These are phyloP conservation scores for Cremastobaeus sp. DNA, from an alignment of 2,888 invertebrate genomes.

Conservation along the genomic window DNA sequence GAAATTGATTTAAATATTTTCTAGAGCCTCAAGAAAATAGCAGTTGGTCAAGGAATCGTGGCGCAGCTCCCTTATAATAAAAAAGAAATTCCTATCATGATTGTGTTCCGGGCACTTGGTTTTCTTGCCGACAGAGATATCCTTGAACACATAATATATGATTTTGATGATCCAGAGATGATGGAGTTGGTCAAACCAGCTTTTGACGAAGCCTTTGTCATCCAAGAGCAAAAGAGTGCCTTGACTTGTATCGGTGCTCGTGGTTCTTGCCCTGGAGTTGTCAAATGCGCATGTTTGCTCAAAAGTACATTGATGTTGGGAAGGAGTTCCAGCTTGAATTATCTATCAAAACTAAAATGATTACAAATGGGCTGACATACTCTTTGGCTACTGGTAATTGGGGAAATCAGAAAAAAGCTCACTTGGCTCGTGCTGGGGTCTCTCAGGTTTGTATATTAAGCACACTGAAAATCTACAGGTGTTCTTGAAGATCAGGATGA, in stretches of 20 bases:
- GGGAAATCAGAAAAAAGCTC: constrained; percentile 99
- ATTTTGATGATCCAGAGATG: constrained; percentile 99
- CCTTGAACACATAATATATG: constrained; percentile 99
- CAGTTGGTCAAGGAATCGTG: constrained; percentile 98
- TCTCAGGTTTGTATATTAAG: too few relatives aligned
- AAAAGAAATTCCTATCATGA: constrained; percentile 99
- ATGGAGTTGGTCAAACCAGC: constrained; percentile 99
- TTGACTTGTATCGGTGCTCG: constrained; percentile 98
- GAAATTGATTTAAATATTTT: too few relatives aligned
- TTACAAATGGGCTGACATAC: constrained; percentile 98
- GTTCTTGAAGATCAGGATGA: too few relatives aligned
- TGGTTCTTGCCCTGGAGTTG: constrained; percentile 98
- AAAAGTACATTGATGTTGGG: constrained; percentile 98
- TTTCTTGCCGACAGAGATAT: constrained; percentile 99
- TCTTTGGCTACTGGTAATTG: constrained; percentile 99
- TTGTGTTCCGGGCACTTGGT: constrained; percentile 98
- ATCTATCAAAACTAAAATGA: constrained; percentile 97
- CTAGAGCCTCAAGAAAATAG: constrained; percentile 94
- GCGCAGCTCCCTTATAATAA: constrained; percentile 99
- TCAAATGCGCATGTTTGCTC: constrained; percentile 98
- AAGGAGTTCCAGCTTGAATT: constrained; percentile 99
- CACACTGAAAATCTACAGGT: too few relatives aligned
- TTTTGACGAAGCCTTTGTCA: constrained; percentile 98
- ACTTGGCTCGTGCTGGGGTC: constrained; percentile 97
- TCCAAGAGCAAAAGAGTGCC: constrained; percentile 99